Conservation (phyloP, 2,113 vertebrate species). For the Dolichotis patagonum region DNA sequence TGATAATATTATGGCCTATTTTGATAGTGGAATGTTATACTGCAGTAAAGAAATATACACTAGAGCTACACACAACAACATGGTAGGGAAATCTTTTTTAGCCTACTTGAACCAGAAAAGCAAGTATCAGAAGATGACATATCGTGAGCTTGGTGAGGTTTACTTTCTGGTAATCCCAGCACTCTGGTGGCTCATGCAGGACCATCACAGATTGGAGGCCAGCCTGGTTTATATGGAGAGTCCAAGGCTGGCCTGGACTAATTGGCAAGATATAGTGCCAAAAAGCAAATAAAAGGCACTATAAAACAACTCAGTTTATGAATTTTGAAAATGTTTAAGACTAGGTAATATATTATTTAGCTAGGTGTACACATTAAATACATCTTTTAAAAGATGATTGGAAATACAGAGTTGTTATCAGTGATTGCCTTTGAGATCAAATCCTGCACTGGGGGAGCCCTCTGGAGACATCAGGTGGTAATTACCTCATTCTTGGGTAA, state of each 20-base stretch:
- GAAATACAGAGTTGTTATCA: neutral
- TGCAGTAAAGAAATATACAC: neutral
- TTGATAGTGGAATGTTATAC: neutral
- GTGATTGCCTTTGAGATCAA: neutral
- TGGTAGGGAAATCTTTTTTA: neutral
- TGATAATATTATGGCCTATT: neutral
- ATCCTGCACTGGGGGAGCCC: neutral
- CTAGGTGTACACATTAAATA: neutral
- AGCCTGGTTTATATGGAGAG: neutral
- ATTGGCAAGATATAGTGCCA: neutral
- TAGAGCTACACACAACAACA: neutral
- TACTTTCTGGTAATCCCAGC: neutral
- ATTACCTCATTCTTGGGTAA: neutral
- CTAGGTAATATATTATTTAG: neutral
- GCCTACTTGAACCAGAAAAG: neutral
- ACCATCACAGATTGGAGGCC: neutral
- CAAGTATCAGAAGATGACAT: neutral
- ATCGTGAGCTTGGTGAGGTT: neutral
- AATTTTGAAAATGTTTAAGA: slow-evolving; percentile 16
- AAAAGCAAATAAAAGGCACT: neutral
- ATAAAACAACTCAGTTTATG: neutral
- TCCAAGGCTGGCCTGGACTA: neutral
- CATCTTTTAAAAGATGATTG: neutral
- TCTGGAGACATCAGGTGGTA: neutral
- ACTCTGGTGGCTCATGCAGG: neutral